phyloP scores from a whole-genome alignment of 2,113 vertebrate genomes.

The Naja naja region DNA sequence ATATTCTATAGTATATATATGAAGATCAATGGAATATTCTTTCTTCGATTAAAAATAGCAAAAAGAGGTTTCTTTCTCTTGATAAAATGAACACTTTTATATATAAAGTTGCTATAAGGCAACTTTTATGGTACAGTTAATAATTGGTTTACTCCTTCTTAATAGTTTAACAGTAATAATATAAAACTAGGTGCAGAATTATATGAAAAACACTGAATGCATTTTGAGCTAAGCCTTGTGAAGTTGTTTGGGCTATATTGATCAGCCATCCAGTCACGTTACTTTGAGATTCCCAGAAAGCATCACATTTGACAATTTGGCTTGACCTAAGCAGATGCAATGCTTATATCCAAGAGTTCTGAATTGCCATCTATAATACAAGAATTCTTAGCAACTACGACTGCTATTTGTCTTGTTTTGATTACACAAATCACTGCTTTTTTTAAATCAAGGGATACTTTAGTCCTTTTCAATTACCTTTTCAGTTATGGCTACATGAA shows the following conservation, averaged over 20 bases:
- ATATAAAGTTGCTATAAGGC: background rate
- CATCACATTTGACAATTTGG: background rate
- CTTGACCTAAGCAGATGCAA: background rate
- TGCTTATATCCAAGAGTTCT: background rate
- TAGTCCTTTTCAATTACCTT: constrained; percentile 28
- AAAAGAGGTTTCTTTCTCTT: background rate
- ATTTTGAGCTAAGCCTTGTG: constrained; percentile 1
- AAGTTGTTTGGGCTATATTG: background rate
- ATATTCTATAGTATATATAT: background rate
- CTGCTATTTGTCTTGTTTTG: background rate
- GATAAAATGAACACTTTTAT: background rate
- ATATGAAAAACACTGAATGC: background rate
- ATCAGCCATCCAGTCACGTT: background rate
- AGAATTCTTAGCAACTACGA: background rate
- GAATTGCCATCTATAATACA: background rate
- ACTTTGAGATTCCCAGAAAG: background rate
- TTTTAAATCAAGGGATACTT: background rate
- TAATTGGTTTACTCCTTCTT: background rate
- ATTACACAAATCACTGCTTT: background rate
- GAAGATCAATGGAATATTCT: background rate
- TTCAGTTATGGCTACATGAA: constrained; percentile 42
- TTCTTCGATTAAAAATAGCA: background rate
- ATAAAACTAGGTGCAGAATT: background rate
- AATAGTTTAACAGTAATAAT: constrained; percentile 1
- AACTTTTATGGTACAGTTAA: background rate